These are phyloP conservation scores for Chirona hameri DNA, from an alignment of 2,888 invertebrate genomes.

Conservation along the genomic window DNA sequence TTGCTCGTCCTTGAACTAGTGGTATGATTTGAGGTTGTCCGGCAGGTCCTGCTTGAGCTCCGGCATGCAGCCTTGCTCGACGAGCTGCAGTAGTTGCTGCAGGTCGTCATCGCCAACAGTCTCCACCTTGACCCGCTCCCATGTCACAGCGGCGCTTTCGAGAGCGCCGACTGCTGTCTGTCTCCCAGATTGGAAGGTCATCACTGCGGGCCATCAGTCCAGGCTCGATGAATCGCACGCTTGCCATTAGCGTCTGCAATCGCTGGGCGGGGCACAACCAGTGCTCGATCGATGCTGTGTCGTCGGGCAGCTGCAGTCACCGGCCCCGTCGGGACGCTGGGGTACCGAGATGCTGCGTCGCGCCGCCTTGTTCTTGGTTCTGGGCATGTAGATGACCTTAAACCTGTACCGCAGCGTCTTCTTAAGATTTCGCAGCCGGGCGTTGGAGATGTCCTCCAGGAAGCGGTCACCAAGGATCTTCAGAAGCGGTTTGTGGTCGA, in stretches of 20 bases:
- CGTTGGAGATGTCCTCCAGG: slow-evolving; percentile 23
- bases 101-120: slow-evolving; percentile 12
- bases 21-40: neutral
- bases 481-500: slow-evolving; percentile 35
- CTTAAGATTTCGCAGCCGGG: slow-evolving; percentile 26
- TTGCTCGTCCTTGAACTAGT: neutral
- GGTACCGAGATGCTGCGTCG: slow-evolving; percentile 29
- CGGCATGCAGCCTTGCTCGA: neutral
- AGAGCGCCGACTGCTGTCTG: neutral
- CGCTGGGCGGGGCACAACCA: neutral
- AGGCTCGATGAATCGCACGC: too few species aligned
- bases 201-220: neutral
- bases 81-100: neutral
- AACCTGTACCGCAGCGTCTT: slow-evolving; percentile 30
- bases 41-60: neutral
- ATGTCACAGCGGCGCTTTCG: neutral
- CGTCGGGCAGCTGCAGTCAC: neutral
- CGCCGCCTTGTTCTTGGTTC: slow-evolving; percentile 9
- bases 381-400: slow-evolving; percentile 10
- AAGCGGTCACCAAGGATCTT: slow-evolving; percentile 28
- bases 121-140: slow-evolving; percentile 8
- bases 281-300: neutral
- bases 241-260: too few species aligned
- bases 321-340: neutral
- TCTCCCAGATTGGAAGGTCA: neutral